phyloP scores from a whole-genome alignment of 2,888 invertebrate species.

The Ectropis crepuscularia region DNA sequence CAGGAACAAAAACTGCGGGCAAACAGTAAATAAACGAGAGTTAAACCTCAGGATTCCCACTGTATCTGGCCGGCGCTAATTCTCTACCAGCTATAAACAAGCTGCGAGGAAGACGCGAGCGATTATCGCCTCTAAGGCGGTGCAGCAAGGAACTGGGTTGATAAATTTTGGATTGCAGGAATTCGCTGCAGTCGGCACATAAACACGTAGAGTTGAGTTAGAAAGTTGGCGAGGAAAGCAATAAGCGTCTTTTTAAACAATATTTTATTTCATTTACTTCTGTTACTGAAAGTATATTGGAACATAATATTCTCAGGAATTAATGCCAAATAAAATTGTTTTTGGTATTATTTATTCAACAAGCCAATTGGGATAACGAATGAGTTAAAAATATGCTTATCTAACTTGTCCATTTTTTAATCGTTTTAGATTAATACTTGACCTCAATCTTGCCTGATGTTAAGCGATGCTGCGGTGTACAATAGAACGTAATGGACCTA shows the following conservation, averaged over 20 bases:
- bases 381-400: no score
- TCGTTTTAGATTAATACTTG: no score
- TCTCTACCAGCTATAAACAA: slow-evolving; percentile 22
- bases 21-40: slow-evolving; percentile 25
- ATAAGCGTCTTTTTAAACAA: background rate
- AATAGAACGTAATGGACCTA: no score
- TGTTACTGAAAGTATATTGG: no score
- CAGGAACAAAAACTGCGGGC: slow-evolving; percentile 4
- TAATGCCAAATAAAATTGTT: no score
- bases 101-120: slow-evolving; percentile 9
- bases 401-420: no score
- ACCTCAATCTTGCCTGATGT: no score
- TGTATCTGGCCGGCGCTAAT: slow-evolving; percentile 27
- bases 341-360: no score
- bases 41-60: slow-evolving; percentile 26
- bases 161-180: slow-evolving; percentile 30
- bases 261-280: no score
- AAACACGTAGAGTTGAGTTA: slow-evolving; percentile 23
- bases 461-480: no score
- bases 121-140: slow-evolving; percentile 25
- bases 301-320: no score
- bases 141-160: slow-evolving; percentile 25
- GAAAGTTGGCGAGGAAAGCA: background rate
- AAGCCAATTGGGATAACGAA: no score
- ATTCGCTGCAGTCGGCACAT: slow-evolving; percentile 22